These are phyloP conservation scores for Hystrix cristata DNA, from an alignment of 2,113 vertebrate genomes.

Conservation along the genomic window DNA sequence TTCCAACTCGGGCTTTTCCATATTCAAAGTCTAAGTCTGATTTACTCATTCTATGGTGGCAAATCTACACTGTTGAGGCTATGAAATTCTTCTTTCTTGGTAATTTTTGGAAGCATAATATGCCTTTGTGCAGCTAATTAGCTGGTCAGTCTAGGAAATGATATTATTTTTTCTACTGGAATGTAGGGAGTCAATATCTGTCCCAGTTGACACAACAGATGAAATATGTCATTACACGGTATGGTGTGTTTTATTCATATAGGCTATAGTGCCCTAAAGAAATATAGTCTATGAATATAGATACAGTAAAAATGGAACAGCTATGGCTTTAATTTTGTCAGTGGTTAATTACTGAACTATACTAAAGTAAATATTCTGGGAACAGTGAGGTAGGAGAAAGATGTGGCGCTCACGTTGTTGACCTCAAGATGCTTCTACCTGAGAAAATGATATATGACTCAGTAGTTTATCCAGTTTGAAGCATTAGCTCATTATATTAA, in stretches of 20 bases:
- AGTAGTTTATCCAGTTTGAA: not conserved
- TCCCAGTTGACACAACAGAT: not conserved
- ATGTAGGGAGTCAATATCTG: not conserved
- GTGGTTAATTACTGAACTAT: not conserved
- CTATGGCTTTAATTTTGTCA: not conserved
- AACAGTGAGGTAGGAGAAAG: not conserved
- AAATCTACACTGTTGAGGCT: not conserved
- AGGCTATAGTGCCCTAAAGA: not conserved
- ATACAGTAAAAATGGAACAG: not conserved
- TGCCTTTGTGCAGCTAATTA: not conserved
- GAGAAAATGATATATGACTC: not conserved
- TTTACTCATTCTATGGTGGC: not conserved
- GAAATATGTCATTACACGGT: not conserved
- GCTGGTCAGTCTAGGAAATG: not conserved
- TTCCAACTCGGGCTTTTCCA: not conserved
- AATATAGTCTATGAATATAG: not conserved
- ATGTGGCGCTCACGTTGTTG: not conserved
- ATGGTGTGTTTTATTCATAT: not conserved
- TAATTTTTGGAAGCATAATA: not conserved
- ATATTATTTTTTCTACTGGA: not conserved
- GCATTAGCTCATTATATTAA: slow-evolving; percentile 3
- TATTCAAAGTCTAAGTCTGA: not conserved
- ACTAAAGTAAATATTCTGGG: not conserved
- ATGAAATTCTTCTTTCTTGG: slow-evolving; percentile 26
- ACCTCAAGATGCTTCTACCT: not conserved